phyloP scores from a whole-genome alignment of 2,113 vertebrate genomes.

The Paratilapia polleni region DNA sequence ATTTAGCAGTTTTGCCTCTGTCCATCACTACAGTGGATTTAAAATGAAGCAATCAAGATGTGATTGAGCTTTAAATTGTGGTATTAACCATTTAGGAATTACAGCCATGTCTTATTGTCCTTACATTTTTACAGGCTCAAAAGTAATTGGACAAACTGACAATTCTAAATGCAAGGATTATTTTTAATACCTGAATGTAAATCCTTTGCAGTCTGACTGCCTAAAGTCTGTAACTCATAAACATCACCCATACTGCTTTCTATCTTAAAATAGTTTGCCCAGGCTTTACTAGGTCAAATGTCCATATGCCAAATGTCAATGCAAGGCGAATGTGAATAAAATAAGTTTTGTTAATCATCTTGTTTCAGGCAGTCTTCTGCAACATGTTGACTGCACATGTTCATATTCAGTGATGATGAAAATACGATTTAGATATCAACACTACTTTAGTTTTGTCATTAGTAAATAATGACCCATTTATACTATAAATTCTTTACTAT shows the following conservation, averaged over 20 bases:
- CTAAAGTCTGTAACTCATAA: background rate
- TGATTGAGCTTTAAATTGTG: background rate
- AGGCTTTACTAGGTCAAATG: background rate
- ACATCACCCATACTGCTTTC: background rate
- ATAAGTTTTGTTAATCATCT: background rate
- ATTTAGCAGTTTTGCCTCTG: background rate
- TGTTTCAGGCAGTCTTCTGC: background rate
- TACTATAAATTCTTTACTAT: too few species aligned
- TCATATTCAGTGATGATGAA: background rate
- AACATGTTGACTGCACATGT: background rate
- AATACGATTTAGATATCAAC: background rate
- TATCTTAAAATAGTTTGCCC: background rate
- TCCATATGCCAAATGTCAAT: background rate
- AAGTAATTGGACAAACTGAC: background rate
- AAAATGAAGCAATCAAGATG: background rate
- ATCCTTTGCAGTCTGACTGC: background rate
- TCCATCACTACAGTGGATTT: background rate
- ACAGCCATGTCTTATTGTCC: background rate
- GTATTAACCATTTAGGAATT: background rate
- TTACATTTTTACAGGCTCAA: background rate
- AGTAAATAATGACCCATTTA: background rate
- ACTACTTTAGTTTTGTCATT: background rate
- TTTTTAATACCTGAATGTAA: background rate
- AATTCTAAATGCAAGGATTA: conserved; percentile 2
- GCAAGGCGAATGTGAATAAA: background rate